Evolutionary conservation across 2,888 invertebrate genomes (phyloP).

Genomic region (Thecophora atra): DNA sequence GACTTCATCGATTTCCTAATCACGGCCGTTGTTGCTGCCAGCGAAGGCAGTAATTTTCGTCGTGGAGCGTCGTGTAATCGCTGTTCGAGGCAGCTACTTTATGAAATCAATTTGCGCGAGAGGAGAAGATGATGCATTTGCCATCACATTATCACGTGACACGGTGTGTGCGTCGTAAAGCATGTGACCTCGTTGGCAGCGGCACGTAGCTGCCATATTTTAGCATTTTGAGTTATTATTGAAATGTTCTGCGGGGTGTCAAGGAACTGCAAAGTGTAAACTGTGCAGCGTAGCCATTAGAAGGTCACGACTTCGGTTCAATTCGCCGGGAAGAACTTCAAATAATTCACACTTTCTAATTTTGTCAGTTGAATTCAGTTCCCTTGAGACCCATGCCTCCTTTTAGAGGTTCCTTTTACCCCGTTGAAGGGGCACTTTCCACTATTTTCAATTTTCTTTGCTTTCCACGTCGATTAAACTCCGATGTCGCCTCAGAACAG

Average conservation of each 20-base stretch:
- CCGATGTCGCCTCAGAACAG: not conserved
- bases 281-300: not conserved
- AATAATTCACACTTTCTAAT: constrained; percentile 5
- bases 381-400: too few relatives aligned
- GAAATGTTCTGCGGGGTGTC: not conserved
- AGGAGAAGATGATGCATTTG: constrained; percentile 31
- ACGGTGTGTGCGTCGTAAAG: constrained; percentile 35
- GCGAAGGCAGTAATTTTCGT: not conserved
- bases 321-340: not conserved
- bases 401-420: too few relatives aligned
- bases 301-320: constrained; percentile 11
- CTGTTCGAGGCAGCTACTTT: constrained; percentile 53
- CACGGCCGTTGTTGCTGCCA: not conserved
- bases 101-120: constrained; percentile 53
- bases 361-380: not conserved
- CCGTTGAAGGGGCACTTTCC: too few relatives aligned
- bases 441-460: too few relatives aligned
- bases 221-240: constrained; percentile 10
- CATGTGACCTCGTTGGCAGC: constrained; percentile 23
- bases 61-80: constrained; percentile 56
- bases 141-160: constrained; percentile 58
- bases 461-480: too few relatives aligned
- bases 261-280: not conserved
- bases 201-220: constrained; percentile 24
- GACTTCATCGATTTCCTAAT: not conserved